phyloP scores from a whole-genome alignment of 2,113 vertebrate genomes.

The Sigmodon hispidus region DNA sequence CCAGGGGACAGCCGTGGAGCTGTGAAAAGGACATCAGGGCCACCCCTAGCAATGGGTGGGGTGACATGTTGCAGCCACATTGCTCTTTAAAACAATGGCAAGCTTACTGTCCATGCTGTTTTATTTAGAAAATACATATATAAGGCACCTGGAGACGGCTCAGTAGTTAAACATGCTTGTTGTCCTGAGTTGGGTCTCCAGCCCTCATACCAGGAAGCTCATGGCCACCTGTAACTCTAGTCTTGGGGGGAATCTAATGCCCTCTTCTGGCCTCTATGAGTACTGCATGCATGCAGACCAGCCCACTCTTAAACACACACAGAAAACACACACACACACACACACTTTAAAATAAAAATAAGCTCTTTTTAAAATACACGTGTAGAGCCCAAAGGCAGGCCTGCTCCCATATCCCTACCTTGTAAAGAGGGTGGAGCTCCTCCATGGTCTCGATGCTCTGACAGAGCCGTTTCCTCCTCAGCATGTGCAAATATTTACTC shows the following conservation, averaged over 20 bases:
- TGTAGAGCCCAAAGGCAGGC: background rate
- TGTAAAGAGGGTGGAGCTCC: constrained; percentile 86
- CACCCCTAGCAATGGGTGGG: background rate
- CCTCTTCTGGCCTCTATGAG: background rate
- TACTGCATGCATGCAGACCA: background rate
- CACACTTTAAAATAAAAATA: background rate
- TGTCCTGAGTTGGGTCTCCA: background rate
- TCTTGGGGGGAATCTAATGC: too few relatives aligned
- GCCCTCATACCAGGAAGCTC: background rate
- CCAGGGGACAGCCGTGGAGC: background rate
- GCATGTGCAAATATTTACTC: constrained; percentile 85
- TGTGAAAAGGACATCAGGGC: background rate
- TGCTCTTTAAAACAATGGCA: background rate
- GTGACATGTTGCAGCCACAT: background rate
- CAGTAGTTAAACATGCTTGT: too few relatives aligned
- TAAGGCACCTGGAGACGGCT: background rate
- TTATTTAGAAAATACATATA: background rate
- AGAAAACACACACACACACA: background rate
- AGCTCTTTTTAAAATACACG: background rate
- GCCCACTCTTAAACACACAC: too few relatives aligned
- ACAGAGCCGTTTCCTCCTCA: constrained; percentile 88
- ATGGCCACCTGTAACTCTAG: background rate
- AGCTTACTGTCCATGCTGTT: background rate
- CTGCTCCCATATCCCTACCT: constrained; percentile 79
- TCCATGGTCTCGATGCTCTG: constrained; percentile 73